Evolutionary conservation across 2,113 vertebrate species (phyloP).

Genomic region (Puntigrus tetrazona): DNA sequence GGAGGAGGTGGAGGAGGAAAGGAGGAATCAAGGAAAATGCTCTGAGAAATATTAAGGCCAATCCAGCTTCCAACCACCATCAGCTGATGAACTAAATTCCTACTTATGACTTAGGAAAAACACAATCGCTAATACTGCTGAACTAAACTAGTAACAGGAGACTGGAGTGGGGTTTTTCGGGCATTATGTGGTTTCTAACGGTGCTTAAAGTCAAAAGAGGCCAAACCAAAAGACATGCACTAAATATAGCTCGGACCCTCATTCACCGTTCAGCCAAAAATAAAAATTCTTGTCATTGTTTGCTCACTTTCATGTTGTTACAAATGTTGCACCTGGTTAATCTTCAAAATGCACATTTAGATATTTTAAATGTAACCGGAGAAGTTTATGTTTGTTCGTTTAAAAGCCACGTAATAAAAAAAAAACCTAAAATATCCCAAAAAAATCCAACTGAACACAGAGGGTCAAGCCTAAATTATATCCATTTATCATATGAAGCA

Average conservation of each 20-base stretch:
- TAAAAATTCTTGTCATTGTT: no score
- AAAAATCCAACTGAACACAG: no score
- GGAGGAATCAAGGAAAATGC: background rate
- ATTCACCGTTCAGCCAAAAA: background rate
- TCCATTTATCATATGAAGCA: no score
- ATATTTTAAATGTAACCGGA: no score
- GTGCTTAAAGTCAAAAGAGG: background rate
- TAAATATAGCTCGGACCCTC: background rate
- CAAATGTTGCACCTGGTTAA: background rate
- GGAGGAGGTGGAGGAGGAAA: constrained; percentile 55
- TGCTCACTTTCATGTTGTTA: background rate
- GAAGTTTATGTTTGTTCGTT: no score
- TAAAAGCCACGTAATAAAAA: no score
- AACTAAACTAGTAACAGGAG: background rate
- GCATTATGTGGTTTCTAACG: background rate
- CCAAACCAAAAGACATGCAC: background rate
- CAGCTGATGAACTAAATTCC: background rate
- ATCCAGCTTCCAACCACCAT: background rate
- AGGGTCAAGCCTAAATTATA: no score
- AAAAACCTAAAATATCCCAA: no score
- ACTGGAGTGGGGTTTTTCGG: background rate
- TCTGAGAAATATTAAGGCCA: constrained; percentile 1
- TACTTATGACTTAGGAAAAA: background rate
- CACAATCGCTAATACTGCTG: background rate
- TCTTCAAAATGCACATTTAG: background rate